Evolutionary conservation across 2,797 vertebrate species (phyloP), one percentile per base, ranked within the genome.

Genomic region (Vipera ursinii): DNA sequence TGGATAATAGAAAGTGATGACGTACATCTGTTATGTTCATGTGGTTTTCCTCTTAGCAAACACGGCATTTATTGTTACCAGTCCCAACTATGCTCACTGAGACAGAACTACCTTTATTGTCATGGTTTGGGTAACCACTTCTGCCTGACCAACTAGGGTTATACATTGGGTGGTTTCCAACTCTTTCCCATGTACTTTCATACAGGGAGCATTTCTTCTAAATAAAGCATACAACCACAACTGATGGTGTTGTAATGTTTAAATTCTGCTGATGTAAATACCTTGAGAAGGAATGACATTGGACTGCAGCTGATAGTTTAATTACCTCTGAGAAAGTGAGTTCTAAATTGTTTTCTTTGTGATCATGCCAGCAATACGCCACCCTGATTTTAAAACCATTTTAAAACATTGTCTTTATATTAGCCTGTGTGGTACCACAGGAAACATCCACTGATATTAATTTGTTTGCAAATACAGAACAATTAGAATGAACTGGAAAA

Each of bases 391-490:
- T 44, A 32, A 86, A 20, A 91, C 55, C 28, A 20, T 38, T 17
- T 24, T 9, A 56, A 56, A 48, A 7, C n/a, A 90, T 57, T 38
- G 22, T 91, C 73, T 73, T 88, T 88, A 82, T 69, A 90, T 92
- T 20, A 92, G 2, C 5, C 69, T 56, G 17, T 89, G 56, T 14
- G 56, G 32, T 38, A 61, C 1, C 73, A 26, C 92, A 48, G 90
- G 28, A 87, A 38, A 92, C n/a, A 3, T n/a, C 6, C 61, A 89
- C 38, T 86, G 48, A 53, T 61, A 93, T 90, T 92, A 44, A 15
- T 94, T 95, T 59, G 69, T 73, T 53, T 55, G 4, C 61, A 95
- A 91, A 86, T 60, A 92, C 51, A 57, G 91, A 95, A 93, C 90
- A 61, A 57, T 94, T 94, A 32, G 55, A 69, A 90, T 9, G 55